Conservation (phyloP, 2,888 invertebrate species). For the Agriopis aurantiaria region DNA sequence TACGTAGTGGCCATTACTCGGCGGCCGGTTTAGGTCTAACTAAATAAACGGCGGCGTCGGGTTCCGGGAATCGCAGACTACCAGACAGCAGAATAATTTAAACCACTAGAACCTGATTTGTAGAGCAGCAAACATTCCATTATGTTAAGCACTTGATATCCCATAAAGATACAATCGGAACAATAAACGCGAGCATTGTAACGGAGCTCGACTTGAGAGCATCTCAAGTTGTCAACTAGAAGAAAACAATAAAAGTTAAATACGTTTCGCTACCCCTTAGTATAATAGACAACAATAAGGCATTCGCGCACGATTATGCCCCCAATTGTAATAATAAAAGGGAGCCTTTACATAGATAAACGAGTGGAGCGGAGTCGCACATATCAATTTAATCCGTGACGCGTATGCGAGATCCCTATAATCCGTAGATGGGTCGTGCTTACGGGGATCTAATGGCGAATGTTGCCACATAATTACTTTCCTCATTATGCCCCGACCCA, state of each 20-base stretch:
- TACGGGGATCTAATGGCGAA: constrained; percentile 69
- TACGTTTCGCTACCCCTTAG: constrained; percentile 58
- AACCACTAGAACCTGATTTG: constrained; percentile 51
- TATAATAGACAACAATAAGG: constrained; percentile 74
- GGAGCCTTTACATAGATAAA: constrained; percentile 81
- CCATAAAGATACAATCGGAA: constrained; percentile 48
- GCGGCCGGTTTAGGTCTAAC: constrained; percentile 62
- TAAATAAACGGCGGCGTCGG: constrained; percentile 53
- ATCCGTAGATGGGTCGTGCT: constrained; percentile 74
- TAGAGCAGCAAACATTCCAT: constrained; percentile 43
- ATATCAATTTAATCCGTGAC: constrained; percentile 81
- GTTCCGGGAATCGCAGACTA: constrained; percentile 60
- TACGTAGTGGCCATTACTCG: constrained; percentile 54
- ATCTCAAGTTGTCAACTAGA: constrained; percentile 64
- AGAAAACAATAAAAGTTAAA: constrained; percentile 69
- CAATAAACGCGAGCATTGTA: constrained; percentile 51
- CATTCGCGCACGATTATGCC: constrained; percentile 76
- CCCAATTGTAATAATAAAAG: constrained; percentile 75
- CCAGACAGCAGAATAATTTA: constrained; percentile 53
- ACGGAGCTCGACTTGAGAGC: constrained; percentile 56
- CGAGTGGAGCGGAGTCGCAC: constrained; percentile 76
- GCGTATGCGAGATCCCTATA: constrained; percentile 76
- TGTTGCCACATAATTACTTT: constrained; percentile 82
- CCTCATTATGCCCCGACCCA: constrained; percentile 65
- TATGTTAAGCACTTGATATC: constrained; percentile 44